phyloP scores from a whole-genome alignment of 64 coral and sea anemone genomes.

The Actinia tenebrosa region DNA sequence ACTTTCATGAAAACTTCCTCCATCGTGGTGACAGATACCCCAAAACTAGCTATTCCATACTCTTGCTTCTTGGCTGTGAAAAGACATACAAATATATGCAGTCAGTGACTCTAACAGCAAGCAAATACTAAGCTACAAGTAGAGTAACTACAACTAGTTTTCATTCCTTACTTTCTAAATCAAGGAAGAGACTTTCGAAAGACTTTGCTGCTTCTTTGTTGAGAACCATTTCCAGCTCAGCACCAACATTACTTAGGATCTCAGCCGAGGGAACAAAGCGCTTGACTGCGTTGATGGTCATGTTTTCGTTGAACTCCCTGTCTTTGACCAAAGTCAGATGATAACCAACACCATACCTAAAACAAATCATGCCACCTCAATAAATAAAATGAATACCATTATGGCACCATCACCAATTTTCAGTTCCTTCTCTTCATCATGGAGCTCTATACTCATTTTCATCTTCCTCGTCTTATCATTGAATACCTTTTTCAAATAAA shows the following conservation, averaged over 20 bases:
- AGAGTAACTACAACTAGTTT: too few species aligned
- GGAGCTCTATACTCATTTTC: too few species aligned
- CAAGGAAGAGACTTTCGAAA: constrained; percentile 78
- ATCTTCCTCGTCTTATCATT: too few species aligned
- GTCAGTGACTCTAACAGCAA: too few species aligned
- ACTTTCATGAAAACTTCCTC: constrained; percentile 99
- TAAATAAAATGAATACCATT: too few species aligned
- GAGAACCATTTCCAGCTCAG: constrained; percentile 50
- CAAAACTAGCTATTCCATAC: constrained; percentile 89
- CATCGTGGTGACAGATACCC: constrained; percentile 88
- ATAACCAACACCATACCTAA: constrained; percentile 83
- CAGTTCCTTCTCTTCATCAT: too few species aligned
- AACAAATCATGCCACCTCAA: not conserved
- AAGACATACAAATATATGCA: not conserved
- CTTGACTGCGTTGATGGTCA: constrained; percentile 60
- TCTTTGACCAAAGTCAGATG: constrained; percentile 83
- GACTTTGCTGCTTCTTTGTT: constrained; percentile 40
- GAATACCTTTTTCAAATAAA: too few species aligned
- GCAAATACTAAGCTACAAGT: too few species aligned
- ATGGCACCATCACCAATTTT: too few species aligned
- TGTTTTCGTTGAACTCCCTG: constrained; percentile 57
- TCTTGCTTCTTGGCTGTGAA: constrained; percentile 59
- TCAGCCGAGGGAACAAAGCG: constrained; percentile 62
- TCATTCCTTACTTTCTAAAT: constrained; percentile 65
- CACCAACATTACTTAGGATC: constrained; percentile 87